Conservation (phyloP, 2,113 vertebrate genomes). For the Petaurus breviceps region DNA sequence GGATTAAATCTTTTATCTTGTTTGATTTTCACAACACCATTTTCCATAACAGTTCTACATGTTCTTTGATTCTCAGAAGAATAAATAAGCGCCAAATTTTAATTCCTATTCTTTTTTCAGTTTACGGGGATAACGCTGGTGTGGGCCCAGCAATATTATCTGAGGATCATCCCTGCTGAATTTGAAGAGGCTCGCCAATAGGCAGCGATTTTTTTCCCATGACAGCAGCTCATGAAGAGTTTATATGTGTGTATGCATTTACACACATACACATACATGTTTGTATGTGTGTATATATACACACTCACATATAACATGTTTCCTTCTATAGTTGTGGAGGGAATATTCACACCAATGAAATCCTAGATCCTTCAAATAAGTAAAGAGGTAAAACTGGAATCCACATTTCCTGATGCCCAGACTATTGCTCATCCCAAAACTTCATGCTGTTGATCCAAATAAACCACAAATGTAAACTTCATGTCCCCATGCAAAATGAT, state of each 20-base stretch:
- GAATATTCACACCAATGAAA: background rate
- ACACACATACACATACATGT: too few relatives aligned
- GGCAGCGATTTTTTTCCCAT: background rate
- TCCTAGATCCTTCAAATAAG: background rate
- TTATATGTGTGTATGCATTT: too few relatives aligned
- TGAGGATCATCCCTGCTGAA: background rate
- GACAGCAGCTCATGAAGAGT: background rate
- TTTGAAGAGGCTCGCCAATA: too few relatives aligned
- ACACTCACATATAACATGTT: too few relatives aligned
- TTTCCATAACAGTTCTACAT: too few relatives aligned
- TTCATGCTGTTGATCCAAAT: background rate
- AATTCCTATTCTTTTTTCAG: background rate
- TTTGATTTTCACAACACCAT: too few relatives aligned
- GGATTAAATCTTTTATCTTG: too few relatives aligned
- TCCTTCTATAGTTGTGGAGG: background rate
- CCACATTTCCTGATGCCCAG: background rate
- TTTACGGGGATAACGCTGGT: background rate
- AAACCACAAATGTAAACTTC: background rate
- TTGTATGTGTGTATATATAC: too few relatives aligned
- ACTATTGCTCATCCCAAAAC: background rate
- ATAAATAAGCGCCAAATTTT: background rate
- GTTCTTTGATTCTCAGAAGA: too few relatives aligned
- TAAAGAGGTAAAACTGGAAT: background rate
- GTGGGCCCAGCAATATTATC: background rate
- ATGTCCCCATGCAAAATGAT: background rate